Evolutionary conservation across 2,888 invertebrate genomes (phyloP), one percentile per base, ranked within the genome.

Genomic region (Hyposoter didymator): DNA sequence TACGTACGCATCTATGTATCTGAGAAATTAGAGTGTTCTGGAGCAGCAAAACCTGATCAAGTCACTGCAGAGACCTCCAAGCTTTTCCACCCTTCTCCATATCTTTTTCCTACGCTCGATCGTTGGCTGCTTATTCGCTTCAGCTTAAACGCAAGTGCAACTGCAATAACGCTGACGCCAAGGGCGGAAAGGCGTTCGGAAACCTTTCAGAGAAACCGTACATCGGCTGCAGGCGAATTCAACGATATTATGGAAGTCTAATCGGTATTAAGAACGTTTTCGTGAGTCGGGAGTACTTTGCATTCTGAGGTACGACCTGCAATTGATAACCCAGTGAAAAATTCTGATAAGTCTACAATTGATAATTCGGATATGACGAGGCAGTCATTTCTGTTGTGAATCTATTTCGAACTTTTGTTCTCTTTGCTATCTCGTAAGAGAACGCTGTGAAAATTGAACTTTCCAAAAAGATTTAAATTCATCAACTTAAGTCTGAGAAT

Each of bases 201-300:
- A 45, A 79, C 70, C 32, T 69, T 55, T 52, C 6, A 22, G 55
- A 70, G 75, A 84, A 70, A 84, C 78, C 69, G 64, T 70, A n/a
- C 43, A 75, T 79, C 69, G 74, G 62, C 74, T 62, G 49, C 59
- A 39, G 74, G 74, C 73, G 67, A 67, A 78, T 83, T 14, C 69
- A 69, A 83, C 45, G 83, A 84, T 69, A 74, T 79, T 79, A 69
- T n/a, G 62, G 47, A 62, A 78, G 52, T 35, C 74, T 59, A 22
- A 52, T 17, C 49, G 22, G 74, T 19, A 84, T 74, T 52, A 75
- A 52, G 10, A 39, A 19, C 35, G n/a, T 19, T 17, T n/a, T 7
- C 0, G 14, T 49, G 32, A 66, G 49, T 49, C 49, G 35, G 14
- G 12, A 66, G 62, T 49, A 39, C 66, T 49, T 66, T 49, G 22